Evolutionary conservation across 1,140 invertebrate species (phyloP).

Genomic region (Sycobia sp.): DNA sequence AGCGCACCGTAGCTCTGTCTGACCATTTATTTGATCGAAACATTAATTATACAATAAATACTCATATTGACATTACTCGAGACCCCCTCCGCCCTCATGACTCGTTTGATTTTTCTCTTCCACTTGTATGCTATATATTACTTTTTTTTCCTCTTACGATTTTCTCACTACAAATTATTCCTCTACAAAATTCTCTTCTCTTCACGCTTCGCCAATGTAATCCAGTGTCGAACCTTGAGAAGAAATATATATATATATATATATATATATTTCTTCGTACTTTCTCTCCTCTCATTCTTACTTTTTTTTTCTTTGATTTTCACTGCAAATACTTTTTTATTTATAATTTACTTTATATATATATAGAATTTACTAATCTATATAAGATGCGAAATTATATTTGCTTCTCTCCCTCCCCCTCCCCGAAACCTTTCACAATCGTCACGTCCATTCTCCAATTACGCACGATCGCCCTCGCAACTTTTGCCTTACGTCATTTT

Average conservation of each 20-base stretch:
- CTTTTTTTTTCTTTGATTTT: not conserved
- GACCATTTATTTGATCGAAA: conserved; percentile 44
- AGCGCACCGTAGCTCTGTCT: conserved; percentile 58
- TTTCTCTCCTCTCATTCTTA: too few relatives aligned
- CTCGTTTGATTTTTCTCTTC: too few relatives aligned
- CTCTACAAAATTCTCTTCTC: too few relatives aligned
- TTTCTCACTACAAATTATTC: not conserved
- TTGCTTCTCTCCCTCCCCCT: too few relatives aligned
- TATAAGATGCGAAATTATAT: too few relatives aligned
- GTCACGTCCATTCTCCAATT: not conserved
- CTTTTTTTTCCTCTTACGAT: not conserved
- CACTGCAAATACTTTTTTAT: too few relatives aligned
- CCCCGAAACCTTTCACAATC: not conserved
- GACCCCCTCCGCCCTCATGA: not conserved
- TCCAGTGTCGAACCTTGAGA: not conserved
- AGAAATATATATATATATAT: too few relatives aligned
- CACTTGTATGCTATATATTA: not conserved
- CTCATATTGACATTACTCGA: conserved; percentile 24
- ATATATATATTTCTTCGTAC: too few relatives aligned
- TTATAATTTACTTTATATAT: too few relatives aligned
- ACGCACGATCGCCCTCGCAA: not conserved
- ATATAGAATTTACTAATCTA: too few relatives aligned
- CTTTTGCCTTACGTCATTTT: not conserved
- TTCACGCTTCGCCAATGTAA: too few relatives aligned
- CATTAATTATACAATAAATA: conserved; percentile 38